These are phyloP conservation scores for Steinernema khuongi DNA, from an alignment of 1,140 invertebrate species.

Conservation along the genomic window DNA sequence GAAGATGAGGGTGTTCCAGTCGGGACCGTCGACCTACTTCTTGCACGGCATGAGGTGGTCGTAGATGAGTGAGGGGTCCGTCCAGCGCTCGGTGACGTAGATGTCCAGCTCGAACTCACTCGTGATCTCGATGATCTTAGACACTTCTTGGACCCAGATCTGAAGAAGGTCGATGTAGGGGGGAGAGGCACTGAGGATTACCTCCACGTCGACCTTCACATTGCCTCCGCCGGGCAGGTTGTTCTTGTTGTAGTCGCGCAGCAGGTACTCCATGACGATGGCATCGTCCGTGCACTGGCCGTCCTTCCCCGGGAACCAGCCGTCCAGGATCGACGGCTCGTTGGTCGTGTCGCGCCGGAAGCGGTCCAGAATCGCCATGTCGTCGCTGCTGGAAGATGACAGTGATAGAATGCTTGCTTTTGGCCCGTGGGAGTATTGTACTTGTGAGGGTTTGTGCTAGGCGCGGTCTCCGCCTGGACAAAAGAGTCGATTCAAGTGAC, in stretches of 20 bases:
- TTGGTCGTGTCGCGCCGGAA: not conserved
- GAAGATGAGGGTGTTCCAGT: not conserved
- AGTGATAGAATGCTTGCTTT: no score
- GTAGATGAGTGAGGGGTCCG: conserved; percentile 51
- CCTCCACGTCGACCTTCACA: conserved; percentile 55
- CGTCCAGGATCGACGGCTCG: conserved; percentile 8
- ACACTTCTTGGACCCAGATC: conserved; percentile 59
- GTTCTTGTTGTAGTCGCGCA: conserved; percentile 47
- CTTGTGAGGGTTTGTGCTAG: no score
- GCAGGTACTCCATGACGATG: conserved; percentile 1
- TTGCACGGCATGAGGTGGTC: conserved; percentile 58
- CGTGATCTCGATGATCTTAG: conserved; percentile 59
- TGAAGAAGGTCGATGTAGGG: conserved; percentile 24
- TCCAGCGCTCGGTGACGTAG: conserved; percentile 59
- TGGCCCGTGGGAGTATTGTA: no score
- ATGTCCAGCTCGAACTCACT: conserved; percentile 58
- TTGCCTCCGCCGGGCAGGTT: conserved; percentile 53
- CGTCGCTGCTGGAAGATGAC: no score
- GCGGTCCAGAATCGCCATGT: conserved; percentile 5
- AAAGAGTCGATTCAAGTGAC: no score
- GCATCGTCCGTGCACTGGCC: conserved; percentile 4
- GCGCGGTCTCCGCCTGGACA: no score
- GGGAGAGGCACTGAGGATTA: conserved; percentile 25
- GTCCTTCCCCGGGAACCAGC: not conserved
- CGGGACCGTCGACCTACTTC: conserved; percentile 34